Evolutionary conservation across 2,113 vertebrate genomes (phyloP).

Genomic region (Cichladusa arquata): DNA sequence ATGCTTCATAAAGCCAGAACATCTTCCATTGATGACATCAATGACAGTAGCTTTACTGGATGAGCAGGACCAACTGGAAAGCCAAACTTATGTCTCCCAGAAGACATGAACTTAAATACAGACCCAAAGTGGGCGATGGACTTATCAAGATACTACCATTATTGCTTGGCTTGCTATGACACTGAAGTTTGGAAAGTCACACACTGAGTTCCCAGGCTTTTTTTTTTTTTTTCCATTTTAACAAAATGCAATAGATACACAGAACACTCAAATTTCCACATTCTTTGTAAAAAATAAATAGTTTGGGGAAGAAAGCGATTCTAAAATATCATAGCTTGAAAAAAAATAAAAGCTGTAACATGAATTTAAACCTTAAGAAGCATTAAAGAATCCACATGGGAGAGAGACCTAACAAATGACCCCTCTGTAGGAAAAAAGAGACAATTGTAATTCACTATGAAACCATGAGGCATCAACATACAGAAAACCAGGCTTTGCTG

Average conservation of each 20-base stretch:
- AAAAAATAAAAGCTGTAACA: neutral
- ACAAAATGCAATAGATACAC: neutral
- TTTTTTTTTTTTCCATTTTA: neutral
- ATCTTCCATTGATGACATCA: neutral
- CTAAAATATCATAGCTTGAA: neutral
- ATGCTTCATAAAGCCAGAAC: conserved; percentile 8
- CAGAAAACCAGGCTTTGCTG: neutral
- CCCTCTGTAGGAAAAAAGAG: neutral
- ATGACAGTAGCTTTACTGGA: neutral
- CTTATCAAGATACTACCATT: neutral
- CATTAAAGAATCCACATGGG: conserved; percentile 24
- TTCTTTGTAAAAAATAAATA: conserved; percentile 15
- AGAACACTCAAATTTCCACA: neutral
- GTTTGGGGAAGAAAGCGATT: neutral
- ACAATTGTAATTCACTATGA: conserved; percentile 20
- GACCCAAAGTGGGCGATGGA: neutral
- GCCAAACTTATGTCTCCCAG: neutral
- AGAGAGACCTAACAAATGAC: conserved; percentile 30
- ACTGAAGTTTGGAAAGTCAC: neutral
- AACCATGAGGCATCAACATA: neutral
- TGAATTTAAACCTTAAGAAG: conserved; percentile 35
- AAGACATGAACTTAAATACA: neutral
- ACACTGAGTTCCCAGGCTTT: neutral
- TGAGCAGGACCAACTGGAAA: neutral
- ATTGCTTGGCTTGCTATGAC: neutral